Conservation (phyloP, 2,113 vertebrate species). For the Thalassarche chlororhynchos region DNA sequence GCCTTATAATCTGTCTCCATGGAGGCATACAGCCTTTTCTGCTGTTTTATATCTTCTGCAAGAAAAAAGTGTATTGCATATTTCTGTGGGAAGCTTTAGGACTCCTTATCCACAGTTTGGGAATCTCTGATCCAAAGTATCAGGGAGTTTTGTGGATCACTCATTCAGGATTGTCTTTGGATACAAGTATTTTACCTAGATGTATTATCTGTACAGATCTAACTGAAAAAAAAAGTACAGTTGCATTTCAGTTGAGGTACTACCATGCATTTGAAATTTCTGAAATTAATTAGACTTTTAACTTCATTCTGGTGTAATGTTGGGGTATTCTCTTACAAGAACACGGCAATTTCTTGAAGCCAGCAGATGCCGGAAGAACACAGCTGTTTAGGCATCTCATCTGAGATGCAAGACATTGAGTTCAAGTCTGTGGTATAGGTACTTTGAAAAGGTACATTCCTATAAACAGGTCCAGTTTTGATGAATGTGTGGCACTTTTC, state of each 20-base stretch:
- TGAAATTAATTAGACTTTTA: neutral
- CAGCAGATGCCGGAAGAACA: neutral
- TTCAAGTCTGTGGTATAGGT: neutral
- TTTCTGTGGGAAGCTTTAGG: neutral
- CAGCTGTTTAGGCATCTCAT: neutral
- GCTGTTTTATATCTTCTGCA: neutral
- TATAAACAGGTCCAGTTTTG: neutral
- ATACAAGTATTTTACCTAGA: neutral
- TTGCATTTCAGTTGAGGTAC: neutral
- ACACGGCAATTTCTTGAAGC: neutral
- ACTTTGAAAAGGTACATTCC: neutral
- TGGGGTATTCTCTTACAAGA: neutral
- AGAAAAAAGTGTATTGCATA: neutral
- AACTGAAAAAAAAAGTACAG: neutral
- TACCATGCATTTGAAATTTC: neutral
- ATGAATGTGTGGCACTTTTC: neutral
- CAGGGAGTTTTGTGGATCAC: neutral
- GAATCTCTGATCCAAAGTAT: neutral
- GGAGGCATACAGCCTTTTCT: conserved; percentile 19
- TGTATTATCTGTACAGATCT: neutral
- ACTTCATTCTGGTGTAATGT: neutral
- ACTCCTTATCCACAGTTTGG: neutral
- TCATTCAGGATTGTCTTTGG: neutral
- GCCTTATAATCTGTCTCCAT: conserved; percentile 32
- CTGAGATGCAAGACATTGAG: neutral